phyloP scores from a whole-genome alignment of 2,113 vertebrate genomes.

The Australoheros scitulus region DNA sequence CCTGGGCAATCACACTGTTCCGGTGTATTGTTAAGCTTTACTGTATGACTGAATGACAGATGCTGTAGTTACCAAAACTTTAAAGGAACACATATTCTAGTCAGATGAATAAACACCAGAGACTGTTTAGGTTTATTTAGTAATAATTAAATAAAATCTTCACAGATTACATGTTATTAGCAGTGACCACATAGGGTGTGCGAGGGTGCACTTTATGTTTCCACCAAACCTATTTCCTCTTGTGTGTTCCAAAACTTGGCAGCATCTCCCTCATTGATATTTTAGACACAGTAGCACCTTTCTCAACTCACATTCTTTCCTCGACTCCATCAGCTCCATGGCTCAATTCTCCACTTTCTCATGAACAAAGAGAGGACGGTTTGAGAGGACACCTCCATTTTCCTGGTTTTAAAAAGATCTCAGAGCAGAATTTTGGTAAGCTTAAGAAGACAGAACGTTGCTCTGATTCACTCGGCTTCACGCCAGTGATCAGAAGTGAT shows the following conservation, averaged over 20 bases:
- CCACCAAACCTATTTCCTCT: slow-evolving; percentile 42
- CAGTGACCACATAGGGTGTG: not conserved
- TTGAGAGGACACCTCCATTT: slow-evolving; percentile 57
- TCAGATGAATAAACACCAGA: slow-evolving; percentile 1
- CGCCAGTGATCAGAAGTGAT: slow-evolving; percentile 64
- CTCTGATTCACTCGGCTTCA: slow-evolving; percentile 75
- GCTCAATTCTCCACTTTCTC: slow-evolving; percentile 66
- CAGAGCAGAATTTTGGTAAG: slow-evolving; percentile 65
- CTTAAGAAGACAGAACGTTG: slow-evolving; percentile 59
- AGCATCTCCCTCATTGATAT: slow-evolving; percentile 75
- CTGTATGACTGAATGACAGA: slow-evolving; percentile 67
- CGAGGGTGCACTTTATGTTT: slow-evolving; percentile 33
- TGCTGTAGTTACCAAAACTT: slow-evolving; percentile 44
- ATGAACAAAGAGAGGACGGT: slow-evolving; percentile 63
- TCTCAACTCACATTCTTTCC: slow-evolving; percentile 73
- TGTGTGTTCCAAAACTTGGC: slow-evolving; percentile 61
- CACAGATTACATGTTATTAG: not conserved
- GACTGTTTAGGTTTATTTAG: not conserved
- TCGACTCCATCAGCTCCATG: slow-evolving; percentile 69
- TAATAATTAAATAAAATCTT: not conserved
- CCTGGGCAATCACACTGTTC: slow-evolving; percentile 69
- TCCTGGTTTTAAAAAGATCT: slow-evolving; percentile 57
- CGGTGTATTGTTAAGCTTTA: slow-evolving; percentile 45
- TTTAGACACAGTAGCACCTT: slow-evolving; percentile 74
- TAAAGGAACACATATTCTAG: slow-evolving; percentile 27